Evolutionary conservation across 1,140 invertebrate genomes (phyloP), one percentile per base, ranked within the genome.

Genomic region (Neocloeon triangulifer): DNA sequence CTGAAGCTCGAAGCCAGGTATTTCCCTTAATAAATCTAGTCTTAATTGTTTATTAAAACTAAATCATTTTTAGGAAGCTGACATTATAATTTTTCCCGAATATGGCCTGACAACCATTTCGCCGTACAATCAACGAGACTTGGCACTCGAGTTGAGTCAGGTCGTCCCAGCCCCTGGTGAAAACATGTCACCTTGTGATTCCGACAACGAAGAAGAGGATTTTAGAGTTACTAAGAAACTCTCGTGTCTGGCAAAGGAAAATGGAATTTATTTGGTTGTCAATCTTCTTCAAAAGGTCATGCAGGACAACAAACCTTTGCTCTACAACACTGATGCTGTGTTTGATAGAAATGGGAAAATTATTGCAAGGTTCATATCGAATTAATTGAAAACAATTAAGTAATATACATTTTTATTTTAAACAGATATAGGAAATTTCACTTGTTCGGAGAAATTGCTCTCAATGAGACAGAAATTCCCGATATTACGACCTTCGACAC

Each of bases 71-170:
- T 35, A 78, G 69, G 49, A 56, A 30, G 65, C 61, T 0, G 71
- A 86, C 37, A 79, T 89, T 10, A 58, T 88, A 4, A 73, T 86
- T 2, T 86, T 86, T 44, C 81, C 82, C 0, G 82, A 88, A 50
- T 57, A 63, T 43, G 68, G 67, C 5, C 40, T 73, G 5, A 60
- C 57, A 10, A 44, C 48, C 1, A 18, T 44, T 6, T 19, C 22
- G 10, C 19, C 43, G 3, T 38, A 42, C 12, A 27, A 5, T 12
- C 12, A 5, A 7, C 25, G 25, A 13, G 12, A 5, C 5, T 5
- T 5, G 16, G 5, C n/a, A 5, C 5, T 5, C 12, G 5, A 27
- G n/a, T 27, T 13, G 12, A 15, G 12, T 12, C 25, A 27, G 12
- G 16, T 12, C 5, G 25, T 27, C 16, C 25, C 25, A n/a, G n/a